Base-by-base conservation (phyloP, 2,113 vertebrate genomes). In the Noctilio leporinus region DNA sequence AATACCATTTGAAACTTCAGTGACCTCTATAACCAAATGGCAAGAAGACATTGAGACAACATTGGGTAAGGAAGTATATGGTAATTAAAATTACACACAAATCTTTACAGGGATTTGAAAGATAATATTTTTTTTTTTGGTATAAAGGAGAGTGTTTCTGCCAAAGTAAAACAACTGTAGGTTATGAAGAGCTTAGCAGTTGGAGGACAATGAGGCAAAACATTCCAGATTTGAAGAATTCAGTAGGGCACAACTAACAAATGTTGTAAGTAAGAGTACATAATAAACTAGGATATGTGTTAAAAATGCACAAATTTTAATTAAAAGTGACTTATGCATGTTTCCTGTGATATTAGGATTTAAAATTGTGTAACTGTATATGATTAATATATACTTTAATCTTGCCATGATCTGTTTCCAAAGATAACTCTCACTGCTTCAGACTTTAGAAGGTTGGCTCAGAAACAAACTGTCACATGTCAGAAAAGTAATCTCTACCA, bases 401-500 rank as follows among this genome's bases (percentile, higher is more conserved):
- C 43, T 92, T 86, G 28, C 33, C 49, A 62, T 51, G 69, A 81
- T 83, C 80, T 92, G 93, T 94, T 97, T 38, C 87, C 83, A 80
- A 3, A 2, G 73, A 77, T 83, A 95, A 91, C 24, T 17, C 0
- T 86, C 49, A 69, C 65, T 94, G 95, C 94, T 94, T 95, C 92
- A 85, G 2, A 94, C 57, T 95, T 97, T 91, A 98, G 93, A 94
- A 97, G 95, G 89, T 84, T 98, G 92, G 83, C 91, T 96, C 87
- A 72, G 76, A 4, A 97, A 90, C 92, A 96, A 96, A 94, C 92
- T 97, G 92, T 90, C 96, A 87, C 53, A 51, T 98, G 97, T 97
- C 96, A 97, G 94, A 81, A 51, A 96, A 97, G 94, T 95, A 96
- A 95, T 97, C 95, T 96, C 95, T 70, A 95, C 81, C 57, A 94